Percentiles rank a stretch among this genome's conserved stretches.
phyloP scores from a whole-genome alignment of 2,113 vertebrate genomes.

The Phoxinus phoxinus region DNA sequence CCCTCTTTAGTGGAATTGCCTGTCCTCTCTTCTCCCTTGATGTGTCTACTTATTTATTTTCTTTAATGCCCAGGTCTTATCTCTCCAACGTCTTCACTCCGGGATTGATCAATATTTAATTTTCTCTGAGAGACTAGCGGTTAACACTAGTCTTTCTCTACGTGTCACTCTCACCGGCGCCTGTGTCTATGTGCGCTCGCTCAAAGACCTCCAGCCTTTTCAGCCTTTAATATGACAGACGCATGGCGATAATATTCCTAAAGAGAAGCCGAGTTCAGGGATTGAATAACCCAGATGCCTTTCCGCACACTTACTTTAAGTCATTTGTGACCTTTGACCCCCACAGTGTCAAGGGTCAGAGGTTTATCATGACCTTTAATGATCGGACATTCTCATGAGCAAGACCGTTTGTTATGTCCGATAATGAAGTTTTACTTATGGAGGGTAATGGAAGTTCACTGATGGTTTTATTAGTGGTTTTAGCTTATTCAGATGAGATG shows the following conservation, averaged over 20 bases:
- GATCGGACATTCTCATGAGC: slow-evolving; percentile 65
- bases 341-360: slow-evolving; percentile 64
- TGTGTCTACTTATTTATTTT: slow-evolving; percentile 76
- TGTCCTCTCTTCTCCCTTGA: slow-evolving; percentile 53
- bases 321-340: slow-evolving; percentile 72
- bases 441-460: slow-evolving; percentile 39
- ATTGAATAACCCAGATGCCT: slow-evolving; percentile 58
- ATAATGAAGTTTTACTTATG: slow-evolving; percentile 48
- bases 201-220: slow-evolving; percentile 39
- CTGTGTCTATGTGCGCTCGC: slow-evolving; percentile 41
- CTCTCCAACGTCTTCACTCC: slow-evolving; percentile 78
- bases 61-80: slow-evolving; percentile 62
- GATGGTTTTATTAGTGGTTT: slow-evolving; percentile 20
- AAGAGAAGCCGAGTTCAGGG: slow-evolving; percentile 59
- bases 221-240: slow-evolving; percentile 32
- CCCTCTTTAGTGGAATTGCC: slow-evolving; percentile 60
- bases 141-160: slow-evolving; percentile 40
- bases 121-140: slow-evolving; percentile 78
- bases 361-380: slow-evolving; percentile 69
- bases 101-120: slow-evolving; percentile 92
- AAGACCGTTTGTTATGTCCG: slow-evolving; percentile 63
- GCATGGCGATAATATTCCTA: slow-evolving; percentile 65
- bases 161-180: slow-evolving; percentile 47
- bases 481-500: slow-evolving; percentile 21
- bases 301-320: slow-evolving; percentile 61